Evolutionary conservation across 2,113 vertebrate species (phyloP), one percentile per base, ranked within the genome.

Genomic region (Potamarius usumacintae): DNA sequence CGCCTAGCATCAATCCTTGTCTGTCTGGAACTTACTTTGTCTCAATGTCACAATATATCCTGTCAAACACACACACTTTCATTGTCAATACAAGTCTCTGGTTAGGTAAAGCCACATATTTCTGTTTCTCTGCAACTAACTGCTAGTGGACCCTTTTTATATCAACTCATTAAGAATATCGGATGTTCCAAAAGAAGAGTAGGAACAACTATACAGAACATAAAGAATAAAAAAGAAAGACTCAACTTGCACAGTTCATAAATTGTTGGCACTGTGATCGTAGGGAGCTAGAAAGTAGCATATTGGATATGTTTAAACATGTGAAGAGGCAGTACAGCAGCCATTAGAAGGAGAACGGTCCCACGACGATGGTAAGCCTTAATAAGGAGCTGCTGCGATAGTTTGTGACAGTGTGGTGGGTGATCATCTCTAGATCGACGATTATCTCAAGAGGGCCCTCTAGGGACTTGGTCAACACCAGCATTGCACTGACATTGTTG

Each of bases 351-450:
- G 96, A 87, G 1, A 98, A 98, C 14, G 97, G 97, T 83, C 98
- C 98, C 86, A 99, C 98, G 55, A 99, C 97, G 94, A 99, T 95
- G 71, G 97, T 99, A 94, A 99, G 89, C 91, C 97, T 95, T 87
- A 99, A 94, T 95, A 99, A 95, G 0, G 98, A 99, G 94, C 96
- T 98, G 77, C 97, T 95, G 78, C 97, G 97, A 90, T 97, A 99
- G 88, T 97, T 98, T 93, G 98, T 96, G 92, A 94, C 89, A 76
- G 95, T 96, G 93, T 96, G 97, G 91, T 98, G 97, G 7, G 98
- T 99, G 92, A 99, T 91, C 98, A 99, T 98, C 96, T 99, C 98
- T 94, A 99, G 95, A 92, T 99, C 98, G 90, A 99, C 96, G 0
- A 99, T 94, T 80, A 97, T 95, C 93, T 99, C 98, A 90, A 95